Evolutionary conservation across 2,113 vertebrate genomes (phyloP).

Genomic region (Caracal caracal): DNA sequence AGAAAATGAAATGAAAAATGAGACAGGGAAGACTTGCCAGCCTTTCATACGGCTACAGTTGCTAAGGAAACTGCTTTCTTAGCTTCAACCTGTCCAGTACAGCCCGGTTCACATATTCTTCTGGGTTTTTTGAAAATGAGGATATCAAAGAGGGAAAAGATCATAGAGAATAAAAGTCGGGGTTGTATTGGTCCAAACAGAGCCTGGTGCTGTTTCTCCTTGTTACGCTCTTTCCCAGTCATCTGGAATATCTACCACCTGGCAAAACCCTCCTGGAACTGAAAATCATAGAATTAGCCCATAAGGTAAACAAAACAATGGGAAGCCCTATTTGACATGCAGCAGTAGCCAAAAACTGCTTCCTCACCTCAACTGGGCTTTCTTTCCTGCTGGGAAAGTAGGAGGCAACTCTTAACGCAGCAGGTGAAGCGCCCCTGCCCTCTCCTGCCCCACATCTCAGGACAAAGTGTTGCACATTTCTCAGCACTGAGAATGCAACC

Average conservation of each 20-base stretch:
- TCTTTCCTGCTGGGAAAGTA: conserved; percentile 66
- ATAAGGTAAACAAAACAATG: conserved; percentile 75
- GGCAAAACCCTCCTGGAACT: conserved; percentile 65
- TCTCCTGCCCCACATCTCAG: conserved; percentile 62
- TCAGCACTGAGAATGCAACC: background rate
- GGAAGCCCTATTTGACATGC: conserved; percentile 75
- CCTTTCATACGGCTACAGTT: conserved; percentile 72
- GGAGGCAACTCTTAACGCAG: conserved; percentile 62
- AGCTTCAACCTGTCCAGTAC: conserved; percentile 42
- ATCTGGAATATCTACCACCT: conserved; percentile 69
- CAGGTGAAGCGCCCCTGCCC: conserved; percentile 23
- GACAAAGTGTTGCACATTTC: conserved; percentile 51
- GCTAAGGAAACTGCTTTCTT: conserved; percentile 84
- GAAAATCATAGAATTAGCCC: conserved; percentile 68
- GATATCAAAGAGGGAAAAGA: conserved; percentile 48
- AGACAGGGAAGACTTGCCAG: conserved; percentile 76
- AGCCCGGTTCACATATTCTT: conserved; percentile 52
- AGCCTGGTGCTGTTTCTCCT: background rate
- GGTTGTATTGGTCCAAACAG: background rate
- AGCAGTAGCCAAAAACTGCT: conserved; percentile 58
- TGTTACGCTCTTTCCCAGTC: conserved; percentile 8
- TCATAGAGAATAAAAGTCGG: conserved; percentile 38
- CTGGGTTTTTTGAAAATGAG: conserved; percentile 53
- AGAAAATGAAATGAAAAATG: conserved; percentile 83
- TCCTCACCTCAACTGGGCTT: conserved; percentile 31